Conservation (phyloP, 2,888 invertebrate species). For the Cryptus armator region DNA sequence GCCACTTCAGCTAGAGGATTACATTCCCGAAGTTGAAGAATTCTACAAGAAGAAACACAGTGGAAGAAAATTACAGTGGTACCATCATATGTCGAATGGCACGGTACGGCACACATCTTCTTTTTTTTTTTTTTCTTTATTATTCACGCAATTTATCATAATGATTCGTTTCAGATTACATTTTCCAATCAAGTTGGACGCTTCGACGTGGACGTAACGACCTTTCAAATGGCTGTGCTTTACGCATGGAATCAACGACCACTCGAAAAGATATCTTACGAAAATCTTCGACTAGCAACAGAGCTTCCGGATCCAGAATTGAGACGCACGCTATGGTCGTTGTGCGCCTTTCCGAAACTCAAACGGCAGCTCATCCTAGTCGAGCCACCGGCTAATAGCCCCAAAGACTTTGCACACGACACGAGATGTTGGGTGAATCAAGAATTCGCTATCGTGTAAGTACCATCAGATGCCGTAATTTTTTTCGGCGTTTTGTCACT, state of each 20-base stretch:
- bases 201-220: constrained; percentile 99
- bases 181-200: constrained; percentile 96
- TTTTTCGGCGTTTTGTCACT: constrained; percentile 3
- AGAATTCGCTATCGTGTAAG: constrained; percentile 94
- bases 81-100: constrained; percentile 99
- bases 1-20: constrained; percentile 98
- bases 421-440: constrained; percentile 99
- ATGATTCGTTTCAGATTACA: constrained; percentile 90
- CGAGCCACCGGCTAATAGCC: constrained; percentile 92
- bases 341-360: constrained; percentile 98
- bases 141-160: background rate
- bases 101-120: constrained; percentile 86
- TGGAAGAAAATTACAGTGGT: constrained; percentile 99
- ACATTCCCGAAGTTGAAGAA: constrained; percentile 99
- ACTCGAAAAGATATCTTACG: constrained; percentile 96
- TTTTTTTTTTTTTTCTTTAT: constrained; percentile 42
- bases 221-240: constrained; percentile 99
- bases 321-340: constrained; percentile 97
- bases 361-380: constrained; percentile 96
- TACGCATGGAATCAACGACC: constrained; percentile 99
- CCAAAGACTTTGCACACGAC: constrained; percentile 97
- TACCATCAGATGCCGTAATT: constrained; percentile 66
- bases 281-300: constrained; percentile 97
- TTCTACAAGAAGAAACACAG: constrained; percentile 99
- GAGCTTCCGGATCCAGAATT: constrained; percentile 98